Evolutionary conservation across 2,888 invertebrate species (phyloP), one percentile per base, ranked within the genome.

Genomic region (Neoscelio sp.): DNA sequence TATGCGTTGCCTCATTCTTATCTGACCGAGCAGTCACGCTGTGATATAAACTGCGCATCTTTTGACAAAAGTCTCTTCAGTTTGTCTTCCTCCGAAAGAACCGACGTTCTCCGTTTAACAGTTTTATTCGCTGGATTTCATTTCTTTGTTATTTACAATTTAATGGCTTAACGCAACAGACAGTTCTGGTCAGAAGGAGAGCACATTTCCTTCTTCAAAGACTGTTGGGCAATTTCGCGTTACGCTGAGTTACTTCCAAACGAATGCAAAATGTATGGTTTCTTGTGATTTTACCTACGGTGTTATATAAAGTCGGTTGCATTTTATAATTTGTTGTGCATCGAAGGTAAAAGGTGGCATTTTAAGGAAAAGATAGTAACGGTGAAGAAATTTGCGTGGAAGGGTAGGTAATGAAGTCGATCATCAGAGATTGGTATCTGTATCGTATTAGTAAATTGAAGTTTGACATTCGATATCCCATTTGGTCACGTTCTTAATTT

Each of bases 161-260:
- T 60, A 73, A 71, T 62, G 52, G 13, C 28, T 44, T 60, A 38
- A 35, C 60, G 70, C 17, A 50, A 60, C 10, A 10, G 20, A 52
- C 52, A 33, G 18, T 52, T 62, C 13, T 60, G 44, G 18, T 35
- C 50, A 30, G 20, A 65, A 65, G 23, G 17, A 58, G 46, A 74
- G 30, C 15, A 50, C 64, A 74, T 74, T 74, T 74, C 65, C 48
- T 65, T 74, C 40, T 75, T 75, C 60, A 50, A 54, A 64, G 48
- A 17, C 23, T 54, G 67, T 78, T 78, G 62, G 20, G 73, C 26
- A 73, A 78, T 38, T 30, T 18, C 44, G 38, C 56, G 71, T 78
- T 68, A 60, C 78, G 78, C 78, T 62, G 33, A 46, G 62, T 68
- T 68, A 74, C 35, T 58, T 8, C 40, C 42, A 18, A 54, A 58